Base-by-base conservation (phyloP, 1,140 invertebrate species). In the Ruditapes philippinarum region DNA sequence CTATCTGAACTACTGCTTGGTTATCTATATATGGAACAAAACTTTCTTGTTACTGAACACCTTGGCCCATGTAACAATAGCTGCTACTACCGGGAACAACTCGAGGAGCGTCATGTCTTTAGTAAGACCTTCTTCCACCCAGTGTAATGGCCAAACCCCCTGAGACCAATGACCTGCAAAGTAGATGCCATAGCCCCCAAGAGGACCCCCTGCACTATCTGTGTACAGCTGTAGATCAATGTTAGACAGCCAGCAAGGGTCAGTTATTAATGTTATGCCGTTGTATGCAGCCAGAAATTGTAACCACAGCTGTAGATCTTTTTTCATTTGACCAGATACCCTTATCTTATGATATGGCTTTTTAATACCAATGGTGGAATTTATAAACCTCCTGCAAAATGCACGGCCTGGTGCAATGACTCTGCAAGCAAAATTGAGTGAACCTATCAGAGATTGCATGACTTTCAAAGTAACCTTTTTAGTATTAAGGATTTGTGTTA, bases 401-500 rank as follows among this genome's bases (percentile, higher is more conserved):
- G 80, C n/a, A 5, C 79, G 7, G 3, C 89, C 89, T 19, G 76
- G n/a, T 0, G 9, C 36, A 1, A 90, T 57, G 0, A 76, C 89
- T 51, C 54, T 40, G 54, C 74, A 87, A 14, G 40, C 31, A 80
- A 90, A 90, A 22, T 87, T 90, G 17, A 89, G 42, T 4, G 54
- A 57, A n/a, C 87, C 87, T 7, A 89, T 60, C 0, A 85, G 19
- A 9, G 70, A 85, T 68, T 91, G 89, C 42, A 91, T 14, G 0
- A 57, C 49, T 3, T 40, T 51, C 17, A 80, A 31, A 45, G 51
- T 80, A 1, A 42, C 40, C 73, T 80, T 80, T 54, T 54, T 54
- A 14, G 25, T 12, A 11, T 9, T 54, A 5, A 80, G 7, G 19
- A 14, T 22, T 19, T 11, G 11, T 17, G 14, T 3, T 9, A 60